Conservation (phyloP, 1,140 invertebrate genomes). For the Phenacoccus solenopsis region DNA sequence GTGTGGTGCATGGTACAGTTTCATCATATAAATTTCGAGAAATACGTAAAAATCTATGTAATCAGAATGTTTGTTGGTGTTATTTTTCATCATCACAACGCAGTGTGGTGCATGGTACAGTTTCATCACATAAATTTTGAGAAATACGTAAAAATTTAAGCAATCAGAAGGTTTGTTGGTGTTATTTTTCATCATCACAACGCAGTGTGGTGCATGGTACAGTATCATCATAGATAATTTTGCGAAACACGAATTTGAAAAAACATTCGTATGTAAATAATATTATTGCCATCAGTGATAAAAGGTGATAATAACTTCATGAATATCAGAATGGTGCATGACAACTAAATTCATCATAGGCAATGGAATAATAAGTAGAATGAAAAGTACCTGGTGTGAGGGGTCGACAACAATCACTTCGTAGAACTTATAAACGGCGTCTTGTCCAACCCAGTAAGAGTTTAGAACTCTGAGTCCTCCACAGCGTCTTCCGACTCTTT, state of each 20-base stretch:
- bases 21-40: background rate
- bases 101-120: background rate
- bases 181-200: background rate
- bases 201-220: background rate
- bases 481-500: constrained; percentile 86
- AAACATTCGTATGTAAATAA: no score
- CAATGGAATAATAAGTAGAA: constrained; percentile 19
- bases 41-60: no score
- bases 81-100: background rate
- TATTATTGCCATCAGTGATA: constrained; percentile 1
- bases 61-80: background rate
- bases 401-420: constrained; percentile 94
- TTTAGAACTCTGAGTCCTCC: constrained; percentile 88
- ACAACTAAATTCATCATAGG: constrained; percentile 32
- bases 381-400: constrained; percentile 62
- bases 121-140: background rate
- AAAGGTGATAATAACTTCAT: constrained; percentile 23
- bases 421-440: constrained; percentile 98
- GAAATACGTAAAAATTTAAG: no score
- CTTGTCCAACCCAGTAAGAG: constrained; percentile 99
- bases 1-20: background rate
- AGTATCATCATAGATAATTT: background rate
- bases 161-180: background rate
- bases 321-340: constrained; percentile 42
- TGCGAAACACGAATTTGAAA: no score